Evolutionary conservation across 2,888 invertebrate species (phyloP).

Genomic region (Drosophila barbarae): DNA sequence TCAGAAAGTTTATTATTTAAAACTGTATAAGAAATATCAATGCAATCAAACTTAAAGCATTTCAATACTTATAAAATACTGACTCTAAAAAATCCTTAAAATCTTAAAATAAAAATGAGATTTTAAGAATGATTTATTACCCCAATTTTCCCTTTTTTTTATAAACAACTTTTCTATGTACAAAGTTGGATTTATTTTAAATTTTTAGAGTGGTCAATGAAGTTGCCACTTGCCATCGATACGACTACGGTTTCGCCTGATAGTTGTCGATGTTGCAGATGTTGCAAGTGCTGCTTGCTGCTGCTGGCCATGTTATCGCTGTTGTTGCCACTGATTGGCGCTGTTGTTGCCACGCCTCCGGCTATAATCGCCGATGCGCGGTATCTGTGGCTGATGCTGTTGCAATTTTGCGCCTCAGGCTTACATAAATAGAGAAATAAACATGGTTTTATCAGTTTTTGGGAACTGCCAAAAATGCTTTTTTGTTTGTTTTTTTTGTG

Average conservation of each 20-base stretch:
- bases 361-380: conserved; percentile 6
- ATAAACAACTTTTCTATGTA: background rate
- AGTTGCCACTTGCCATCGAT: background rate
- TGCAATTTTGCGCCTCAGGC: conserved; percentile 28
- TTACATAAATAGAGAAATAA: conserved; percentile 32
- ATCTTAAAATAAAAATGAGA: background rate
- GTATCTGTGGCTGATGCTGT: background rate
- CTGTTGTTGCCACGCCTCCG: conserved; percentile 41
- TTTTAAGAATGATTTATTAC: too few species aligned
- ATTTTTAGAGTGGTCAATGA: background rate
- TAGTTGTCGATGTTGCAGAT: conserved; percentile 14
- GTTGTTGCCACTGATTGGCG: conserved; percentile 40
- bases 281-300: conserved; percentile 13
- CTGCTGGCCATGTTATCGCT: conserved; percentile 33
- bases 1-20: background rate
- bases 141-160: background rate
- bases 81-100: background rate
- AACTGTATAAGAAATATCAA: background rate
- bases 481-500: background rate
- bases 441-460: conserved; percentile 30
- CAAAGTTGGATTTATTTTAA: too few species aligned
- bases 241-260: conserved; percentile 2
- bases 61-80: background rate
- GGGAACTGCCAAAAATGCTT: conserved; percentile 30
- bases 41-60: background rate